Base-by-base conservation (phyloP, 2,888 invertebrate species). In the Polyploca ridens region DNA sequence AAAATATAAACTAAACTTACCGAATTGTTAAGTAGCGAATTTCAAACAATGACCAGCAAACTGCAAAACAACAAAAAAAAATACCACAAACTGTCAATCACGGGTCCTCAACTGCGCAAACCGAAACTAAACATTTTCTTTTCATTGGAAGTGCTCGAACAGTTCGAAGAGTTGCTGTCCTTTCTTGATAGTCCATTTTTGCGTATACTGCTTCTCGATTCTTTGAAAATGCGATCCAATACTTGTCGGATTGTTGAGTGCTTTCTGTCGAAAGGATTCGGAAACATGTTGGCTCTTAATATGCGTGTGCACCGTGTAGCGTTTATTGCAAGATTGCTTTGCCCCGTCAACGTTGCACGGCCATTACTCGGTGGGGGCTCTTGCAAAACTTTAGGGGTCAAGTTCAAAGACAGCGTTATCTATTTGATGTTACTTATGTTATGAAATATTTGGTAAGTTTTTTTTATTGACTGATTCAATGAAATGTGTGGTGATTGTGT, bases 201-300 rank as follows among this genome's bases (percentile, higher is more conserved):
- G n/a, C 73, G 75, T 62, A 74, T 74, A 70, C 73, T 82, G 69
- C 75, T 85, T 54, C 62, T 63, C 33, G 69, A 63, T 33, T 94
- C 93, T 64, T 94, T 94, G 73, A 96, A 87, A 66, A 96, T 84
- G 66, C 94, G 94, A 78, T 96, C 96, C 75, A 96, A 85, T 75
- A 96, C 94, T 85, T 96, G 96, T 67, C 96, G 94, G 77, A 96
- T 96, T 59, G 96, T 96, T 67, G 96, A 96, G 87, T 96, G 96
- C 82, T 96, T 96, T 82, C 96, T 94, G 76, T 96, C 96, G 85
- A 96, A 96, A 74, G 96, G 96, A 83, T 96, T 96, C 33, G 96
- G 96, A 87, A 95, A 96, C 96, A 96, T 96, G 73, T 71, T 81
- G 44, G 14, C 44, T 46, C 46, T 46, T n/a, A 10, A n/a, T 65